phyloP scores from a whole-genome alignment of 2,113 vertebrate genomes.

The Progne subis region DNA sequence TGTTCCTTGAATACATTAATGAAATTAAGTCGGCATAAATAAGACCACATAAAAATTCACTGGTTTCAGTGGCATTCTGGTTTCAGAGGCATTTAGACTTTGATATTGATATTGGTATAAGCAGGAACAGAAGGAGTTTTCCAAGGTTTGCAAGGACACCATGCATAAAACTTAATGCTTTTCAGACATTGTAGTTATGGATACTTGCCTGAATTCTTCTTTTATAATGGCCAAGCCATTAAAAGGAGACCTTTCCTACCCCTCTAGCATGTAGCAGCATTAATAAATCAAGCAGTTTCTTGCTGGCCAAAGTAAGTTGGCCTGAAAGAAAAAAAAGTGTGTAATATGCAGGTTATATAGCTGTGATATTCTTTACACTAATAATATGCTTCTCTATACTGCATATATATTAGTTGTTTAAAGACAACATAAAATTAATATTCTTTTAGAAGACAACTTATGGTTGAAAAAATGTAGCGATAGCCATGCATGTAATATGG shows the following conservation, averaged over 20 bases:
- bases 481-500: slow-evolving; percentile 61
- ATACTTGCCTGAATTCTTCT: slow-evolving; percentile 31
- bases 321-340: background rate
- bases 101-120: background rate
- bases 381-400: background rate
- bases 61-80: background rate
- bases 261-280: background rate
- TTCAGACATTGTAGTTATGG: background rate
- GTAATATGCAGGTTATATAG: background rate
- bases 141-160: slow-evolving; percentile 53
- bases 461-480: slow-evolving; percentile 39
- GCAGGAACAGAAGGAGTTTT: background rate
- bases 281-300: slow-evolving; percentile 61
- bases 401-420: background rate
- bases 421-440: background rate
- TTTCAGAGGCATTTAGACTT: background rate
- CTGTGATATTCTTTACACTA: background rate
- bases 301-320: background rate
- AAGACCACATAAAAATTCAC: background rate
- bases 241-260: slow-evolving; percentile 62
- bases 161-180: slow-evolving; percentile 39
- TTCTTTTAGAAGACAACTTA: slow-evolving; percentile 37
- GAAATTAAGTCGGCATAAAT: background rate
- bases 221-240: slow-evolving; percentile 62
- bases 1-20: background rate